Evolutionary conservation across 1,140 invertebrate genomes (phyloP), one percentile per base, ranked within the genome.

Genomic region (Tetranychus cinnabarinus): DNA sequence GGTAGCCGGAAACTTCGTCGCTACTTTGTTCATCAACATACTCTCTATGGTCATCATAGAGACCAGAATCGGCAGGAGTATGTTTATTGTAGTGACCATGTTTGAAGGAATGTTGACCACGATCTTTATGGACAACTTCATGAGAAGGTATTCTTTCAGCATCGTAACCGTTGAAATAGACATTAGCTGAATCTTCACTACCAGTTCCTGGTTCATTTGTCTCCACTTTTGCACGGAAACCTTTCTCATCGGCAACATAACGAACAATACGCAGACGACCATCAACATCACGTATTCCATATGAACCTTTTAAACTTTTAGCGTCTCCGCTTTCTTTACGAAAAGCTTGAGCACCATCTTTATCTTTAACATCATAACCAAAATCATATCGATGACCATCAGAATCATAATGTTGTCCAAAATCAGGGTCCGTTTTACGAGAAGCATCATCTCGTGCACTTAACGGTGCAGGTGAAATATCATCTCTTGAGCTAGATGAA

Each of bases 301-400:
- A 67, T 6, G 64, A 57, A 33, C 66, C 66, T 6, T 63, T 56
- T 46, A 67, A 66, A 12, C 66, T 66, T 34, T 61, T 47, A 37
- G 60, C 67, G 45, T 68, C 66, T 13, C 57, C 57, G 12, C 23
- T 58, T 58, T 58, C 57, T 33, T 58, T 42, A n/a, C 55, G 33
- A 35, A 56, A 56, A 7, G 33, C 33, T 5, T 15, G 36, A 37
- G 55, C 55, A 36, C 55, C 55, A 8, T 37, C 55, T 36, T 56
- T 56, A 36, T 56, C 55, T 8, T 35, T 56, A 13, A 56, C 55
- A 36, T 56, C 55, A 56, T 56, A 56, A 15, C 34, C 55, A 36
- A 56, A 56, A 36, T 56, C 34, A 6, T 52, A 52, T 52, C 31
- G n/a, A 52, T 52, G 50, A 2, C 50, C 50, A 52, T 52, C 50